Evolutionary conservation across 2,888 invertebrate genomes (phyloP), one percentile per base, ranked within the genome.

Genomic region (Stegophylla sp.): DNA sequence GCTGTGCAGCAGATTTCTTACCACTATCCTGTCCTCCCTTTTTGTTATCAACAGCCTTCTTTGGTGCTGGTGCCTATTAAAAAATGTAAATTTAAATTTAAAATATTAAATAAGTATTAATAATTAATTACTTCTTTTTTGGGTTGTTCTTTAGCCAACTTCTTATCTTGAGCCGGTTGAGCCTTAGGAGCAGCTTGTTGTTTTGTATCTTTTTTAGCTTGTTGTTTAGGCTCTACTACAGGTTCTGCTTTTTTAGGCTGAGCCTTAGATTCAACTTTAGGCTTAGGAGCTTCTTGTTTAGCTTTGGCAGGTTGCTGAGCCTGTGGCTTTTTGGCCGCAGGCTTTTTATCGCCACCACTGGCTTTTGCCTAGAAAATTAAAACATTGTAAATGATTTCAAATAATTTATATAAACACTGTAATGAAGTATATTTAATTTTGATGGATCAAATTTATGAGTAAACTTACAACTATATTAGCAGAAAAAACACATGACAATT

Each of bases 291-390:
- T 45, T 79, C 79, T 26, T 81, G 71, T 41, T 81, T 81, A 4
- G 75, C 64, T 23, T 81, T 82, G 12, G 71, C 63, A n/a, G 51
- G 83, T 75, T 72, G 83, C 51, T 69, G 83, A 48, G 69, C 81
- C 81, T 63, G 82, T 81, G 51, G 83, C 82, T 26, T 83, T 82
- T 51, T 83, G 26, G 67, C 82, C 82, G 48, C 83, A 82, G 61
- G 83, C 83, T 67, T 82, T 74, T 73, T 75, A 20, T 79, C 79
- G 23, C 79, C 79, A 61, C 41, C 79, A 34, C 45, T 12, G 61
- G 71, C 61, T 79, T 79, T 79, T 9, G 56, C 51, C 75, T 76
- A 26, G 41, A 13, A 41, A 51, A 64, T 17, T 13, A 17, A 34
- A 34, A 23, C 3, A 23, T 12, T 17, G 3, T 17, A 51, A 51